phyloP scores from a whole-genome alignment of 2,888 invertebrate genomes.

The Drosophila longiperda region DNA sequence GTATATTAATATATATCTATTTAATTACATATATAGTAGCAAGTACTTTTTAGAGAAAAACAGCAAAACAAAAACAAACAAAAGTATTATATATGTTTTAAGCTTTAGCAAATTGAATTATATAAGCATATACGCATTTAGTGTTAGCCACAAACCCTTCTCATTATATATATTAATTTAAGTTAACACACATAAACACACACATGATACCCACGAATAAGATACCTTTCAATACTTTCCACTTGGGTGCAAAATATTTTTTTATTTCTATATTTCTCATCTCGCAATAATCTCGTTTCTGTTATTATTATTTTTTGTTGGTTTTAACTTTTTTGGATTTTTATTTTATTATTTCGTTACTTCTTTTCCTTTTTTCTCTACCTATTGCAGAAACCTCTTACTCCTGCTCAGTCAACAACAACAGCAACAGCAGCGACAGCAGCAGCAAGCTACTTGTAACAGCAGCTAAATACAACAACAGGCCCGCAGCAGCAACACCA shows the following conservation, averaged over 20 bases:
- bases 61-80: slow-evolving; percentile 33
- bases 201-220: slow-evolving; percentile 6
- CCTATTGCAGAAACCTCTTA: slow-evolving; percentile 83
- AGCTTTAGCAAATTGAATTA: slow-evolving; percentile 68
- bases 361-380: slow-evolving; percentile 83
- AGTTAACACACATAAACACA: slow-evolving; percentile 31
- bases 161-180: slow-evolving; percentile 38
- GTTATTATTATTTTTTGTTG: slow-evolving; percentile 42
- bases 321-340: slow-evolving; percentile 52
- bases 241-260: slow-evolving; percentile 35
- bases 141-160: slow-evolving; percentile 31
- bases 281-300: slow-evolving; percentile 20
- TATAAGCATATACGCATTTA: slow-evolving; percentile 26
- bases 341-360: slow-evolving; percentile 78
- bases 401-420: slow-evolving; percentile 74
- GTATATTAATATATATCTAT: neutral
- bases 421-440: slow-evolving; percentile 48
- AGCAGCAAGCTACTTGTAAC: slow-evolving; percentile 44
- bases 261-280: slow-evolving; percentile 22
- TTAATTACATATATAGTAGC: slow-evolving; percentile 6
- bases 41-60: slow-evolving; percentile 14
- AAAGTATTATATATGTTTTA: slow-evolving; percentile 77
- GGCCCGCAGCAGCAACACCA: slow-evolving; percentile 48
- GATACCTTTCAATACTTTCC: slow-evolving; percentile 52
- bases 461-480: slow-evolving; percentile 52